These are phyloP conservation scores for Pelvicachromis taeniatus DNA, from an alignment of 2,113 vertebrate species.

Conservation along the genomic window DNA sequence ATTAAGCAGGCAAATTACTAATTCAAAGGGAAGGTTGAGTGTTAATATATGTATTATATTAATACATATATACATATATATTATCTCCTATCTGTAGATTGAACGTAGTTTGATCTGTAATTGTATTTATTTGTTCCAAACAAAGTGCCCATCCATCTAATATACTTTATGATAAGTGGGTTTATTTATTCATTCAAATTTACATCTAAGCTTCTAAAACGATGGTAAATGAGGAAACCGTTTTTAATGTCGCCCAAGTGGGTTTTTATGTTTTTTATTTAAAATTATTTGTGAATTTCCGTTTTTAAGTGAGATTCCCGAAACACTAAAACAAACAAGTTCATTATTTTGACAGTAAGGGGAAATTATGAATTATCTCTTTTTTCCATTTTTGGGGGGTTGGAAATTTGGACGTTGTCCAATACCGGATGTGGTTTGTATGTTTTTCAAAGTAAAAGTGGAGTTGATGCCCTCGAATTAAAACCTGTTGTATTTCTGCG, in stretches of 20 bases:
- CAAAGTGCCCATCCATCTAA: not conserved
- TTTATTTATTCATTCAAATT: not conserved
- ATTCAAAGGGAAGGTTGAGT: not conserved
- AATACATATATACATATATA: no score
- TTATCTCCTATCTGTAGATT: not conserved
- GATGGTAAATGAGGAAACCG: not conserved
- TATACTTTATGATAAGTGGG: not conserved
- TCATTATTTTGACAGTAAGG: not conserved
- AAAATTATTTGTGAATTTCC: not conserved
- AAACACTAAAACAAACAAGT: not conserved
- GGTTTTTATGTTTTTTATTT: not conserved
- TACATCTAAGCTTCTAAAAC: not conserved
- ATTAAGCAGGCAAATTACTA: not conserved
- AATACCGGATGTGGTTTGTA: not conserved
- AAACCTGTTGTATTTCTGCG: not conserved
- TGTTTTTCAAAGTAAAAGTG: not conserved
- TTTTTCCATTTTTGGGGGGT: not conserved
- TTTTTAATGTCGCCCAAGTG: not conserved
- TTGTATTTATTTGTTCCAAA: not conserved
- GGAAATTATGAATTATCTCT: not conserved
- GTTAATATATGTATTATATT: accelerated
- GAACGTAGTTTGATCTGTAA: not conserved
- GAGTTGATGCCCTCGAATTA: not conserved
- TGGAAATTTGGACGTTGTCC: not conserved
- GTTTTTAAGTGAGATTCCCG: not conserved